Evolutionary conservation across 2,797 vertebrate species (phyloP).

Genomic region (Sebastolobus alascanus): DNA sequence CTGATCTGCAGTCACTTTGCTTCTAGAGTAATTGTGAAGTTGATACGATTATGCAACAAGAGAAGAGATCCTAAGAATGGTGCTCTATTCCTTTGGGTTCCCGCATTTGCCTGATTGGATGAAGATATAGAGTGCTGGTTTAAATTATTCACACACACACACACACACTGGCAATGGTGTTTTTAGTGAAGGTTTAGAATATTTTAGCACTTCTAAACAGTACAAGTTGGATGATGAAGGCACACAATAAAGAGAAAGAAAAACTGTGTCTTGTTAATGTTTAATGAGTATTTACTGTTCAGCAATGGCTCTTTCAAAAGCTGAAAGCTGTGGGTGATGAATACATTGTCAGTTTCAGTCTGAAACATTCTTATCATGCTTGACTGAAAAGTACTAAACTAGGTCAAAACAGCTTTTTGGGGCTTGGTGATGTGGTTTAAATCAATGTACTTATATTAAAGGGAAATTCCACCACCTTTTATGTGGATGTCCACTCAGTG

Average conservation of each 20-base stretch:
- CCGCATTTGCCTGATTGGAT: conserved; percentile 45
- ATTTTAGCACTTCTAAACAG: conserved; percentile 35
- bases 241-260: background rate
- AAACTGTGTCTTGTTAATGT: background rate
- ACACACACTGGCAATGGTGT: conserved; percentile 1
- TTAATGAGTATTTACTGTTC: background rate
- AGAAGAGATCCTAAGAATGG: conserved; percentile 16
- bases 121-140: conserved; percentile 19
- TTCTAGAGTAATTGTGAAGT: conserved; percentile 47
- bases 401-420: background rate
- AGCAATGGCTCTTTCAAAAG: background rate
- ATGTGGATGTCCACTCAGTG: background rate
- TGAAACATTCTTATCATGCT: background rate
- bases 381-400: background rate
- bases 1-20: conserved; percentile 37
- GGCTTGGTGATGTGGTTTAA: background rate
- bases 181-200: conserved; percentile 30
- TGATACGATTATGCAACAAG: conserved; percentile 31
- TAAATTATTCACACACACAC: conserved; percentile 54
- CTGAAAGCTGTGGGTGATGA: background rate
- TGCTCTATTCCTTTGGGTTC: conserved; percentile 36
- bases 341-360: background rate
- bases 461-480: background rate
- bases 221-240: conserved; percentile 31
- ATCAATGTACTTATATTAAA: background rate